phyloP scores from a whole-genome alignment of 2,113 vertebrate genomes.

The Coreoperca whiteheadi region DNA sequence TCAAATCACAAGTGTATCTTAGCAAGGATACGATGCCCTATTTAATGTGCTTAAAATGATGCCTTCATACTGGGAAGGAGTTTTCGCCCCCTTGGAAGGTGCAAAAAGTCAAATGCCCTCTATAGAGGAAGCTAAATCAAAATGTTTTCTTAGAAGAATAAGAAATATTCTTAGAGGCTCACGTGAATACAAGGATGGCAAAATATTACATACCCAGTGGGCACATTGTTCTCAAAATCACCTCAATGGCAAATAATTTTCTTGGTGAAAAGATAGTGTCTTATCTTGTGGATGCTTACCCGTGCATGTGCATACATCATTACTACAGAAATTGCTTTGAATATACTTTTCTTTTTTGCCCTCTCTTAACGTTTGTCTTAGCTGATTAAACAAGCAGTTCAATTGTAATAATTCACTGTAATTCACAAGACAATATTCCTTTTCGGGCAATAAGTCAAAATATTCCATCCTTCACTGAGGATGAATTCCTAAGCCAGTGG shows the following conservation, averaged over 20 bases:
- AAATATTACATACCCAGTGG: background rate
- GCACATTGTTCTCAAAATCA: slow-evolving; percentile 1
- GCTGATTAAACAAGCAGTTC: background rate
- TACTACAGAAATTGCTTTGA: background rate
- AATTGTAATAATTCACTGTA: background rate
- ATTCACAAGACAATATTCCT: background rate
- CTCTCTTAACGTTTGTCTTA: background rate
- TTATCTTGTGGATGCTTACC: background rate
- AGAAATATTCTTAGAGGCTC: background rate
- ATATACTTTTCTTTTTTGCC: background rate
- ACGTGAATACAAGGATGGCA: background rate
- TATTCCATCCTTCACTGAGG: slow-evolving; percentile 4
- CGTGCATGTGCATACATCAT: background rate
- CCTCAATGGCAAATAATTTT: background rate
- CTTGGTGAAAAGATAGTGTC: background rate
- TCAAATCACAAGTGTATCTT: slow-evolving; percentile 67
- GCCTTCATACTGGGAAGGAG: slow-evolving; percentile 57
- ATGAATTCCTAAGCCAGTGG: slow-evolving; percentile 10
- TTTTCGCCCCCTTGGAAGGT: slow-evolving; percentile 42
- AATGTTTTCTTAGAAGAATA: background rate
- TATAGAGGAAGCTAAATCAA: slow-evolving; percentile 34
- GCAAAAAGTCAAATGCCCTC: slow-evolving; percentile 64
- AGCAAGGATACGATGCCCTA: slow-evolving; percentile 40
- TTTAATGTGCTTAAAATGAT: slow-evolving; percentile 61
- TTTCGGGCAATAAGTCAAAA: slow-evolving; percentile 12